Percentiles rank a stretch among this genome's conserved stretches.
phyloP scores from a whole-genome alignment of 2,888 invertebrate genomes.

The Dromius quadrimaculatus region DNA sequence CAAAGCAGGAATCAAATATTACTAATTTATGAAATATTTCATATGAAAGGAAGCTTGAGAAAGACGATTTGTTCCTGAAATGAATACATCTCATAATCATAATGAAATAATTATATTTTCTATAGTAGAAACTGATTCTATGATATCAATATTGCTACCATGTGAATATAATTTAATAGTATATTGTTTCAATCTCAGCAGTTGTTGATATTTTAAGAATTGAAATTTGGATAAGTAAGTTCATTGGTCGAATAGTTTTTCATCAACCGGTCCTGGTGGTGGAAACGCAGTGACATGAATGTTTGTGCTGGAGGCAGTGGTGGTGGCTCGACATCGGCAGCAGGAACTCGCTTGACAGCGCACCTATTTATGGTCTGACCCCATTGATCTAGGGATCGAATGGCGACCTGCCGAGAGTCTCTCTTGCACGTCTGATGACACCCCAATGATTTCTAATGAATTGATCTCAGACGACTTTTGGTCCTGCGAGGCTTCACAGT shows the following conservation, averaged over 20 bases:
- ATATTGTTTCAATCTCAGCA: too few species aligned
- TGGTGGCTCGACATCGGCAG: not conserved
- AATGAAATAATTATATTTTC: too few species aligned
- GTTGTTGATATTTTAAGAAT: too few species aligned
- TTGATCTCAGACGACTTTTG: constrained; percentile 46
- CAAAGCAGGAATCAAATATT: too few species aligned
- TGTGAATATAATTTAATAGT: too few species aligned
- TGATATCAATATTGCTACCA: too few species aligned
- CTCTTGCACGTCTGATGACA: constrained; percentile 57
- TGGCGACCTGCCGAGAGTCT: constrained; percentile 58
- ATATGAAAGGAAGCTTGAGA: too few species aligned
- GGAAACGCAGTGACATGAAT: not conserved
- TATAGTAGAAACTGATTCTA: too few species aligned
- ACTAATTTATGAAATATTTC: too few species aligned
- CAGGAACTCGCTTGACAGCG: constrained; percentile 39
- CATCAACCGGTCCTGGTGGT: not conserved
- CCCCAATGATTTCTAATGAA: constrained; percentile 56
- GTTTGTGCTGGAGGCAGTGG: constrained; percentile 10
- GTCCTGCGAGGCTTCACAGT: constrained; percentile 23
- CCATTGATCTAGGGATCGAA: constrained; percentile 61
- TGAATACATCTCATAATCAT: not conserved
- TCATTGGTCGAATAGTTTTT: too few species aligned
- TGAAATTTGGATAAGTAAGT: too few species aligned
- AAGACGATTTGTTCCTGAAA: not conserved
- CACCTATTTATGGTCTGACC: constrained; percentile 63